Base-by-base conservation (phyloP, 2,113 vertebrate genomes). In the Urocolius indicus region DNA sequence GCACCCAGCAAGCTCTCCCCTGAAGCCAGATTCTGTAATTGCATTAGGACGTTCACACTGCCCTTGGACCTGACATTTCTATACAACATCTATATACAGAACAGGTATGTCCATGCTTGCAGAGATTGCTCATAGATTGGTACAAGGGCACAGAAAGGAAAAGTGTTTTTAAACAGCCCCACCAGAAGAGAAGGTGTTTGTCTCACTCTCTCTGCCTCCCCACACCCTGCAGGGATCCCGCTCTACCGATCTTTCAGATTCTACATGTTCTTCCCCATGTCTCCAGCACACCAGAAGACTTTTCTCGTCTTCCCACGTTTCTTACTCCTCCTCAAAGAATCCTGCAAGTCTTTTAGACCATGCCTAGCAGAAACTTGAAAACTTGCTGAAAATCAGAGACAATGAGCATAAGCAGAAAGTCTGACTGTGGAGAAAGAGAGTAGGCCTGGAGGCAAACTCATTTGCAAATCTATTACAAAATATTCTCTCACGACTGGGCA, bases 401-500 rank as follows among this genome's bases (percentile, higher is more conserved):
- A 89, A 93, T 76, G 38, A 93, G 74, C 30, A 93, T 67, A 68
- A 87, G 58, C n/a, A 79, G 62, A 26, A 96, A 91, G 57, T 78
- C 30, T 3, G 0, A 61, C 77, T 68, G 59, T 69, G 82, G n/a
- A 84, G 90, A 89, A 69, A 81, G 26, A 84, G 41, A 91, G 58
- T 9, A 48, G 58, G 62, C 49, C 75, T 85, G 82, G 41, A 91
- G 81, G 78, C 74, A 93, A 90, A 36, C 18, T 91, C 34, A 45
- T 91, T 94, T 94, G 82, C 54, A 90, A 92, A 93, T 88, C 41
- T 34, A 24, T 51, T 84, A 24, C 69, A 89, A 96, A 92, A 91
- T 74, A 5, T 78, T 95, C 65, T 92, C 66, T 34, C 78, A 36
- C 71, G 87, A 71, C 20, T 91, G 36, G 59, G 29, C 13, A 16